Conservation (phyloP, 2,797 vertebrate species). For the Sus cebifrons region DNA sequence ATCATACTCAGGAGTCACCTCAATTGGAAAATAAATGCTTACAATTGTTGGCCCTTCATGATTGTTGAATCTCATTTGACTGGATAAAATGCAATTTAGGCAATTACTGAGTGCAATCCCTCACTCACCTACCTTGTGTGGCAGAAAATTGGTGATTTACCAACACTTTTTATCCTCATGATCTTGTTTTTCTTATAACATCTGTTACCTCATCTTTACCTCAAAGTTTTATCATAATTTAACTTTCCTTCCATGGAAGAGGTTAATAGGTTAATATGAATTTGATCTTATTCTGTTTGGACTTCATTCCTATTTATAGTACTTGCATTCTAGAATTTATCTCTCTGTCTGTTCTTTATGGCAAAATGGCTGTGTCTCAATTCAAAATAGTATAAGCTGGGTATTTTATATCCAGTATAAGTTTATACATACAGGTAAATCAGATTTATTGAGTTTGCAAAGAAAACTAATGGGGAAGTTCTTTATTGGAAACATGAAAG, state of each 20-base stretch:
- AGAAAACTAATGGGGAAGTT: not conserved
- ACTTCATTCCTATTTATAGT: not conserved
- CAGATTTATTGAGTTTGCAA: not conserved
- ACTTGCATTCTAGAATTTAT: not conserved
- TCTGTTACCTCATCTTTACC: not conserved
- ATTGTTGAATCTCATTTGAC: slow-evolving; percentile 60
- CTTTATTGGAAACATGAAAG: slow-evolving; percentile 17
- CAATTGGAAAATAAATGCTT: slow-evolving; percentile 66
- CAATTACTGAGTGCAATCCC: not conserved
- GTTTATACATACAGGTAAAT: not conserved
- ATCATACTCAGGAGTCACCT: slow-evolving; percentile 65
- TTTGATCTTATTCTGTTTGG: not conserved
- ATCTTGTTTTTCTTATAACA: not conserved
- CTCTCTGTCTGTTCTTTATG: not conserved
- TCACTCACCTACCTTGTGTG: not conserved
- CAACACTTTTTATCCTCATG: not conserved
- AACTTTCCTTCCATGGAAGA: not conserved
- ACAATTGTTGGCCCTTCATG: not conserved
- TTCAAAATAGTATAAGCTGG: not conserved
- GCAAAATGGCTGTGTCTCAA: not conserved
- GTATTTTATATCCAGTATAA: not conserved
- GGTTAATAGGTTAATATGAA: slow-evolving; percentile 23
- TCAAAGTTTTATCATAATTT: not conserved
- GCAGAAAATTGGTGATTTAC: slow-evolving; percentile 10
- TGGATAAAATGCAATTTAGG: slow-evolving; percentile 62